phyloP scores from a whole-genome alignment of 2,113 vertebrate species.

The Amphiprion ocellaris region DNA sequence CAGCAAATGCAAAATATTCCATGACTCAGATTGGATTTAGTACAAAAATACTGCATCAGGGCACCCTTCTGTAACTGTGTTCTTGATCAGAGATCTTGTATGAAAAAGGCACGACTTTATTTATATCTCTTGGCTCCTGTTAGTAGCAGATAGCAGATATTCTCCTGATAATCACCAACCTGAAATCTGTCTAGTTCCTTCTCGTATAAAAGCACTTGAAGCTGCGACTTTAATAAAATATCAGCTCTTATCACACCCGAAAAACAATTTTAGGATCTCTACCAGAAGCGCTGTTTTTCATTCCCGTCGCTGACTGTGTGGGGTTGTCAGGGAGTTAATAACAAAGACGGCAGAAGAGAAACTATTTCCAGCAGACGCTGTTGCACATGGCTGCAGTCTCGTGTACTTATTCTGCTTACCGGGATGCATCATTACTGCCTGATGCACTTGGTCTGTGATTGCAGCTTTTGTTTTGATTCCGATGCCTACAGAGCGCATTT shows the following conservation, averaged over 20 bases:
- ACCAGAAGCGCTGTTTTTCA: not conserved
- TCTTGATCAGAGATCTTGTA: not conserved
- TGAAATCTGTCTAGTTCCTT: not conserved
- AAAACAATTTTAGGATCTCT: conserved; percentile 5
- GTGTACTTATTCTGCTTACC: not conserved
- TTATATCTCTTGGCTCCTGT: not conserved
- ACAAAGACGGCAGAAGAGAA: not conserved
- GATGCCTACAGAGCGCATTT: conserved; percentile 29
- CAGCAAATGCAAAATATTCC: too few species aligned
- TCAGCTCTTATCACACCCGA: conserved; percentile 5
- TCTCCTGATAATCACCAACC: not conserved
- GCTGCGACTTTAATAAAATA: conserved; percentile 4
- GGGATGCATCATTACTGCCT: conserved; percentile 22
- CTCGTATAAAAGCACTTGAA: conserved; percentile 1
- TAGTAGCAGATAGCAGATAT: not conserved
- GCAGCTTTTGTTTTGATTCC: conserved; percentile 40
- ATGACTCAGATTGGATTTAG: too few species aligned
- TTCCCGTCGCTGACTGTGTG: not conserved
- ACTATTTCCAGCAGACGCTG: not conserved
- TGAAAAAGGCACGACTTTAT: not conserved
- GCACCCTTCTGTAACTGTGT: too few species aligned
- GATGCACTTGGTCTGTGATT: conserved; percentile 34
- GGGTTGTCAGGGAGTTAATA: conserved; percentile 16
- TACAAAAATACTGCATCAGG: too few species aligned
- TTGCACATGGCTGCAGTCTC: conserved; percentile 1